Conservation (phyloP, 1,140 invertebrate species). For the Aphaenogaster rudis region DNA sequence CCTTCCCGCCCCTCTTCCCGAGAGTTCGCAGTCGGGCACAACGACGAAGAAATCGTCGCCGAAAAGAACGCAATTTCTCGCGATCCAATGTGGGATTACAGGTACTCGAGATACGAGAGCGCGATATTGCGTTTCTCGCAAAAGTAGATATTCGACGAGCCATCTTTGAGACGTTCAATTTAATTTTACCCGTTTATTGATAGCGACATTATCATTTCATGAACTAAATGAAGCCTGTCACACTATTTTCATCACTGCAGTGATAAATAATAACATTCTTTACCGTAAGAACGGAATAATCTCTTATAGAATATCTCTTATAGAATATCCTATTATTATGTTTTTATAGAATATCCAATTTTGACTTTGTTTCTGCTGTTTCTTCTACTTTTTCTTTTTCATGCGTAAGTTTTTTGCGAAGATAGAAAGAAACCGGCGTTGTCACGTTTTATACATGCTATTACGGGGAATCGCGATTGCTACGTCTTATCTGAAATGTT, state of each 20-base stretch:
- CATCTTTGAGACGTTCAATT: conserved; percentile 33
- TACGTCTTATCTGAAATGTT: conserved; percentile 5
- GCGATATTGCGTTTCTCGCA: conserved; percentile 40
- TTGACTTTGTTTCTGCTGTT: background rate
- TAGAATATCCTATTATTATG: background rate
- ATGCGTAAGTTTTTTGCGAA: background rate
- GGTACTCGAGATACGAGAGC: background rate
- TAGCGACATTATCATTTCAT: conserved; percentile 32
- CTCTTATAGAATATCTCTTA: background rate
- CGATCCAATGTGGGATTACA: conserved; percentile 9
- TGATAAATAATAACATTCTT: background rate
- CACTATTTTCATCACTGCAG: background rate
- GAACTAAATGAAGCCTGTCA: background rate
- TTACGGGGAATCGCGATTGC: conserved; percentile 7
- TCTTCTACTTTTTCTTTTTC: background rate
- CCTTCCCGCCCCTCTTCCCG: background rate
- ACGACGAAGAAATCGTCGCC: conserved; percentile 30
- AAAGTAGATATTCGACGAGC: conserved; percentile 32
- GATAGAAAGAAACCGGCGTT: background rate
- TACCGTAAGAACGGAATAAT: background rate
- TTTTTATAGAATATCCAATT: background rate
- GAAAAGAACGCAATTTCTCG: conserved; percentile 43
- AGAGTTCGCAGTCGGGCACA: background rate
- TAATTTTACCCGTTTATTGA: conserved; percentile 1
- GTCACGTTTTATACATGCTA: background rate